These are phyloP conservation scores for Perdita meconis DNA, from an alignment of 2,888 invertebrate species.

Conservation along the genomic window DNA sequence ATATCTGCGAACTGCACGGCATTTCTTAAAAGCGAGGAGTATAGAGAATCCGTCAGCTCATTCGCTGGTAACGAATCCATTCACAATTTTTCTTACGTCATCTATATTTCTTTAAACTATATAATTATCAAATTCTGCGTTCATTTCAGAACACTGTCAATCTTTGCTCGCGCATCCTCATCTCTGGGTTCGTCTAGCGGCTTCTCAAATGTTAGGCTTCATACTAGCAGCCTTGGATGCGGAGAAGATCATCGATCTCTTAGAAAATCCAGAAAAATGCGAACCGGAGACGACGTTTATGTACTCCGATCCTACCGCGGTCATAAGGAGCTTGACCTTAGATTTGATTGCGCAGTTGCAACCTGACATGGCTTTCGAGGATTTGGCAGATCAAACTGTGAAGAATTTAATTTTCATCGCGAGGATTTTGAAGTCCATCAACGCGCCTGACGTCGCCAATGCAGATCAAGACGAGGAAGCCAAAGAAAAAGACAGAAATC, in stretches of 20 bases:
- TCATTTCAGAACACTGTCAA: constrained; percentile 88
- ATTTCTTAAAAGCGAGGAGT: constrained; percentile 86
- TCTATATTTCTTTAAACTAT: neutral
- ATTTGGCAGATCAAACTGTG: constrained; percentile 90
- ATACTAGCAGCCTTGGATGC: constrained; percentile 88
- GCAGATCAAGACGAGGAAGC: constrained; percentile 28
- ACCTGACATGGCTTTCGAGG: constrained; percentile 88
- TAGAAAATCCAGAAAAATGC: constrained; percentile 81
- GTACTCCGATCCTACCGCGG: constrained; percentile 87
- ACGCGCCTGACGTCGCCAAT: constrained; percentile 73
- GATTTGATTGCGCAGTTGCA: constrained; percentile 91
- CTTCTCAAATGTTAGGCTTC: constrained; percentile 91
- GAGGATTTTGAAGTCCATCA: constrained; percentile 87
- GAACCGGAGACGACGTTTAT: constrained; percentile 86
- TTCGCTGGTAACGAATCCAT: constrained; percentile 79
- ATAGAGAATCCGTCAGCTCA: constrained; percentile 84
- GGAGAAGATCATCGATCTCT: constrained; percentile 86
- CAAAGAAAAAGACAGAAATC: constrained; percentile 65
- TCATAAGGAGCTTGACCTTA: constrained; percentile 88
- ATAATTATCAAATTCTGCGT: constrained; percentile 62
- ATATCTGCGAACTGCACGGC: constrained; percentile 88
- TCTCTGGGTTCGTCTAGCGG: constrained; percentile 92
- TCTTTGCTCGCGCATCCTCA: constrained; percentile 92
- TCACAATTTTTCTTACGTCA: neutral
- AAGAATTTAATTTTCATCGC: constrained; percentile 90